Evolutionary conservation across 1,140 invertebrate genomes (phyloP), one percentile per base, ranked within the genome.

Genomic region (Anastatus disparis): DNA sequence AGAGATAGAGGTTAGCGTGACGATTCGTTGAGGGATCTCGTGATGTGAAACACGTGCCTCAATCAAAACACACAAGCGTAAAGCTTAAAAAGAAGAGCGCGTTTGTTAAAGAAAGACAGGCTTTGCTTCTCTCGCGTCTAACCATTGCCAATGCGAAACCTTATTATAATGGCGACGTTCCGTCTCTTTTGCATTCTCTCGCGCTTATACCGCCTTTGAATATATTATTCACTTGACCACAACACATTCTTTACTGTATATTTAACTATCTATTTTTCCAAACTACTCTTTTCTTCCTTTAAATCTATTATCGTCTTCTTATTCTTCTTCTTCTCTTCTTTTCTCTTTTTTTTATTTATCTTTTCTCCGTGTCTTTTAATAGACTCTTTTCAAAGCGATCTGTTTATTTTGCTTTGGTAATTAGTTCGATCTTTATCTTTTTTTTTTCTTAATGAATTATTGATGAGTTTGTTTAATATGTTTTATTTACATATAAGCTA

Each of bases 21-120:
- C 50, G 62, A 65, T 65, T 65, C 27, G 62, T 50, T 40, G 31
- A 6, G 22, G 62, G 48, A 53, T 53, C 62, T 53, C 48, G 48
- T 65, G 62, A 65, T 65, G 62, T 44, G 63, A 66, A 38, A 66
- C 50, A 55, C 50, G 63, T 55, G 50, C 50, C 50, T 66, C 46
- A 40, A 73, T 74, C 75, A 46, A 64, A 70, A 68, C 71, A 72
- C 44, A 38, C 20, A 42, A 13, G 6, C 24, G 46, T n/a, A 22
- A 38, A 8, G 66, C 55, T 69, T 69, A 6, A 10, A 46, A 22
- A 63, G 59, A 31, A 50, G 59, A 22, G 2, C 7, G 40, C 3
- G 58, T 3, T 3, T 2, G 13, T 0, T 0, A 38, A 10, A 38
- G 31, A 17, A 65, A 35, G 62, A 50, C 42, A 17, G 61, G 20